Conservation (phyloP, 2,888 invertebrate species). For the Acleris emargana region DNA sequence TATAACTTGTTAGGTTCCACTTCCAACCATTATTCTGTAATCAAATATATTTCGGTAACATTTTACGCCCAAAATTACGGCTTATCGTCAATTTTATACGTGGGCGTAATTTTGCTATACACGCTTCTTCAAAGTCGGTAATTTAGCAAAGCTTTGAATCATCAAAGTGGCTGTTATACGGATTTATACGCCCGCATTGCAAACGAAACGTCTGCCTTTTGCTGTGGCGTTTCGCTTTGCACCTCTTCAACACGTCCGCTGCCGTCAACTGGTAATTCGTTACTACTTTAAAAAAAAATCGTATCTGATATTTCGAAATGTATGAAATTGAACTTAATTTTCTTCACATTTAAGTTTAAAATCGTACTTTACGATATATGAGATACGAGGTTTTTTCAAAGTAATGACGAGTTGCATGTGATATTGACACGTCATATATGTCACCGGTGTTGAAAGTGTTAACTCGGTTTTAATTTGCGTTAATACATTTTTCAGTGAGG, state of each 20-base stretch:
- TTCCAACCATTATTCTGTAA: background rate
- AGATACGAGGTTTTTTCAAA: too few relatives aligned
- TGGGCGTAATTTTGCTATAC: constrained; percentile 38
- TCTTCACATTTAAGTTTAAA: too few relatives aligned
- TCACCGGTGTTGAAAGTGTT: too few relatives aligned
- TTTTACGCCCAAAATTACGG: constrained; percentile 3
- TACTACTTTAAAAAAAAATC: too few relatives aligned
- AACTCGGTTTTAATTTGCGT: too few relatives aligned
- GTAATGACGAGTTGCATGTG: too few relatives aligned
- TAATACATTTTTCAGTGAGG: too few relatives aligned
- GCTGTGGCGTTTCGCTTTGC: constrained; percentile 21
- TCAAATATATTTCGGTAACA: background rate
- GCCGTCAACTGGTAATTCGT: too few relatives aligned
- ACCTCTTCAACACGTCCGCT: background rate
- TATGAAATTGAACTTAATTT: too few relatives aligned
- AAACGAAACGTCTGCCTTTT: constrained; percentile 33
- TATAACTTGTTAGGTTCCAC: background rate
- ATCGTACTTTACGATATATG: too few relatives aligned
- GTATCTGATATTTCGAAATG: too few relatives aligned
- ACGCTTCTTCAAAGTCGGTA: constrained; percentile 35
- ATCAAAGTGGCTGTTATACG: constrained; percentile 51
- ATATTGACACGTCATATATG: too few relatives aligned
- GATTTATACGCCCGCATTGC: constrained; percentile 47
- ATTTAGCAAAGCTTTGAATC: constrained; percentile 46
- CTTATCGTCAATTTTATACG: constrained; percentile 26